A percentile compares a stretch with the other conserved stretches of the same genome.
These are phyloP conservation scores for Phlogophora meticulosa DNA, from an alignment of 2,888 invertebrate species.

Conservation along the genomic window DNA sequence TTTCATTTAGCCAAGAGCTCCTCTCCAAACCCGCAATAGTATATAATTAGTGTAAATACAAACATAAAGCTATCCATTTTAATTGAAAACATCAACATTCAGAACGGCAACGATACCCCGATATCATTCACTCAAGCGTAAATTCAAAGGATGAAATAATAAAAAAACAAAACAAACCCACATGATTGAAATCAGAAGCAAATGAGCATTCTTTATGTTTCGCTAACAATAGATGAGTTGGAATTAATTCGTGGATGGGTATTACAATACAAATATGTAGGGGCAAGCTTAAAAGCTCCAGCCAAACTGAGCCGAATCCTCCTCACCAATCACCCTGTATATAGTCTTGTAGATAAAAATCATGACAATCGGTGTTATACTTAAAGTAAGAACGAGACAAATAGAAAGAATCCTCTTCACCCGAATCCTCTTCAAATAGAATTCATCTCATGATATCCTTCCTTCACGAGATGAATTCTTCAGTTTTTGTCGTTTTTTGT, in stretches of 20 bases:
- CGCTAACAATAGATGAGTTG: conserved; percentile 34
- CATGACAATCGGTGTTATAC: too few species aligned
- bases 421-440: too few species aligned
- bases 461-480: too few species aligned
- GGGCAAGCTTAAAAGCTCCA: neutral
- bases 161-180: conserved; percentile 25
- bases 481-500: too few species aligned
- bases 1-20: too few species aligned
- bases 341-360: too few species aligned
- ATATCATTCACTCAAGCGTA: neutral
- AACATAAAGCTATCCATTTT: neutral
- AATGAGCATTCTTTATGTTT: conserved; percentile 54
- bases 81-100: neutral
- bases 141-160: conserved; percentile 32
- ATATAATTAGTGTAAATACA: too few species aligned
- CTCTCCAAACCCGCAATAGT: too few species aligned
- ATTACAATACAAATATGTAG: neutral
- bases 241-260: conserved; percentile 48
- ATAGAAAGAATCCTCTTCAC: too few species aligned
- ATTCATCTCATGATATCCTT: too few species aligned
- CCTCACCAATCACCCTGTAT: too few species aligned
- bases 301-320: conserved; percentile 5
- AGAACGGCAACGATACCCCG: neutral
- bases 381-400: too few species aligned
- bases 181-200: conserved; percentile 40